phyloP scores from a whole-genome alignment of 2,113 vertebrate species.

The western clawed frog (Xenopus tropicalis) region DNA sequence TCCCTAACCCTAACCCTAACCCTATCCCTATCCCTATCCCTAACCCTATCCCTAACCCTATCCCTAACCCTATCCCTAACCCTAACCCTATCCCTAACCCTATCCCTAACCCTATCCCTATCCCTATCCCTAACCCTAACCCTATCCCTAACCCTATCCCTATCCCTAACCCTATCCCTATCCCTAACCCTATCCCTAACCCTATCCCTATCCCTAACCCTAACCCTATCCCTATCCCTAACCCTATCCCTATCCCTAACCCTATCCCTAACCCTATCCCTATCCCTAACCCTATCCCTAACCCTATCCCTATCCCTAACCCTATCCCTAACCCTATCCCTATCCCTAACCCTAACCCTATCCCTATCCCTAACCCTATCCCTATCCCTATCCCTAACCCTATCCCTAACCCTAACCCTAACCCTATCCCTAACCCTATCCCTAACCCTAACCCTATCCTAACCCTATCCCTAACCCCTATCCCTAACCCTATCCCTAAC shows the following conservation, averaged over 20 bases:
- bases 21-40: slow-evolving; percentile 25
- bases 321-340: slow-evolving; percentile 35
- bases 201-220: slow-evolving; percentile 29
- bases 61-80: slow-evolving; percentile 22
- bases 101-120: slow-evolving; percentile 36
- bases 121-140: slow-evolving; percentile 40
- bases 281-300: slow-evolving; percentile 42
- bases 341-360: slow-evolving; percentile 42
- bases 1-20: slow-evolving; percentile 29
- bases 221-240: slow-evolving; percentile 33
- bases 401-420: slow-evolving; percentile 41
- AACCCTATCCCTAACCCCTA: no score
- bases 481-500: slow-evolving; percentile 42
- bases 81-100: slow-evolving; percentile 43
- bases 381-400: slow-evolving; percentile 42
- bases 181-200: slow-evolving; percentile 36
- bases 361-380: slow-evolving; percentile 41
- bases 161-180: slow-evolving; percentile 28
- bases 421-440: slow-evolving; percentile 40
- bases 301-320: slow-evolving; percentile 40
- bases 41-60: slow-evolving; percentile 35
- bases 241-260: slow-evolving; percentile 16
- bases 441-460: no score
- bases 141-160: slow-evolving; percentile 44
- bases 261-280: slow-evolving; percentile 29